These are phyloP conservation scores for Oncopodura yosiiana DNA, from an alignment of 1,140 invertebrate species.

Conservation along the genomic window DNA sequence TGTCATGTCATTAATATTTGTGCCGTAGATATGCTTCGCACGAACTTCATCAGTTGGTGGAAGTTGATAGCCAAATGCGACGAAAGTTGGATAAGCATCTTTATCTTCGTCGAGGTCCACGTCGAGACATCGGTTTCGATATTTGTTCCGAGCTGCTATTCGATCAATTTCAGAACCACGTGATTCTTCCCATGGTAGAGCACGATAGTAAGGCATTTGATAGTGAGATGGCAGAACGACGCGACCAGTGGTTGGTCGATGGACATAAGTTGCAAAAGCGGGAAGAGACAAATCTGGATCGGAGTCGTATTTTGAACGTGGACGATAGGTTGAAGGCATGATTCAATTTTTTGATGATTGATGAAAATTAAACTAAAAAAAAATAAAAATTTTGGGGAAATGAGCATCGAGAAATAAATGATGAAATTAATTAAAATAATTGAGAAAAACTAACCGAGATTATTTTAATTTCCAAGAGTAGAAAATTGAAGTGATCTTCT, in stretches of 20 bases:
- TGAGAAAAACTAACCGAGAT: too few relatives aligned
- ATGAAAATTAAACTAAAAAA: too few relatives aligned
- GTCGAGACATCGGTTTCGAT: slow-evolving; percentile 10
- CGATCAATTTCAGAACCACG: background rate
- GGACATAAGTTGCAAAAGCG: slow-evolving; percentile 12
- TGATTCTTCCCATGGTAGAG: slow-evolving; percentile 14
- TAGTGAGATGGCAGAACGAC: slow-evolving; percentile 15
- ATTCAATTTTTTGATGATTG: too few relatives aligned
- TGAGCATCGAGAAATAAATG: too few relatives aligned
- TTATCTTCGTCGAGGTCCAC: slow-evolving; percentile 22
- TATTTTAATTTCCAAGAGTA: too few relatives aligned
- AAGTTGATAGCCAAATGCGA: slow-evolving; percentile 20
- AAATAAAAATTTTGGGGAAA: too few relatives aligned
- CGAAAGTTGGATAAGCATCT: slow-evolving; percentile 16
- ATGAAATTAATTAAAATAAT: too few relatives aligned
- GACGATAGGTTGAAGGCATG: too few relatives aligned
- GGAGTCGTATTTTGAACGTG: too few relatives aligned
- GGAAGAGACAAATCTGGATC: slow-evolving; percentile 8
- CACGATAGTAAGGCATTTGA: slow-evolving; percentile 18
- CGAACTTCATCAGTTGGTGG: slow-evolving; percentile 16
- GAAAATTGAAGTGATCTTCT: too few relatives aligned
- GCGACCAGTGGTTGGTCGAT: slow-evolving; percentile 14
- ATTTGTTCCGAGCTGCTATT: slow-evolving; percentile 11
- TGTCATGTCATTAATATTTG: slow-evolving; percentile 14
- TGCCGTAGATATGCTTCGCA: slow-evolving; percentile 10